Base-by-base conservation (phyloP, 2,113 vertebrate genomes). In the Solenodon paradoxus region DNA sequence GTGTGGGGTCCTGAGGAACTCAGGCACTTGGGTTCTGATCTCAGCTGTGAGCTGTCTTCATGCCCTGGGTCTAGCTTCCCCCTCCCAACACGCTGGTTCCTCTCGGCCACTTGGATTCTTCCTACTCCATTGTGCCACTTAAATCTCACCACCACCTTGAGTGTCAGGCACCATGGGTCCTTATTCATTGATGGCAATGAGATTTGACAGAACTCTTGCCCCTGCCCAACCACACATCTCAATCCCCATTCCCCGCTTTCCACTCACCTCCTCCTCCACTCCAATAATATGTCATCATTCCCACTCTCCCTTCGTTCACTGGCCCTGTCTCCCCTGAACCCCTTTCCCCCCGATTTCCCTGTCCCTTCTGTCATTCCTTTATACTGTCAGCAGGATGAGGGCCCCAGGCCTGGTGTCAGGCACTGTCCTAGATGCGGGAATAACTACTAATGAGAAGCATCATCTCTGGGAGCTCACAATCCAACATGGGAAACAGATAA, bases 1-100 rank as follows among this genome's bases (percentile, higher is more conserved):
- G 32, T 63, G 59, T 88, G 71, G 77, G 49, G 57, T 28, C 89
- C 79, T 8, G 94, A 40, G 64, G 30, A 47, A 11, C 40, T 35
- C 83, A 89, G 71, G 83, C 88, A 94, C 69, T 96, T 96, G 95
- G 92, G 63, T 68, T 93, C 74, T 69, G 45, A 42, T 55, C 71
- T 80, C 71, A 74, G 95, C 92, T 85, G 82, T 16, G 42, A 0
- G 0, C 57, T 61, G 77, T 72, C 89, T 72, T 55, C 66, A 24
- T 7, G 0, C 4, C 38, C 87, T 53, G 0, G 0, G 49, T 61
- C 51, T 0, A n/a, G 38, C 88, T 51, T 78, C 66, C 66, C 53
- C 55, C n/a, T 49, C n/a, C 53, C 32, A 17, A n/a, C 16, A 16
- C 22, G 63, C 69, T 51, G 5, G 61, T 5, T 8, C 57, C 69